A percentile compares a stretch with the other conserved stretches of the same genome.
These are phyloP conservation scores for Cataglyphis altisquamis DNA, from an alignment of 2,888 invertebrate genomes.

Conservation along the genomic window DNA sequence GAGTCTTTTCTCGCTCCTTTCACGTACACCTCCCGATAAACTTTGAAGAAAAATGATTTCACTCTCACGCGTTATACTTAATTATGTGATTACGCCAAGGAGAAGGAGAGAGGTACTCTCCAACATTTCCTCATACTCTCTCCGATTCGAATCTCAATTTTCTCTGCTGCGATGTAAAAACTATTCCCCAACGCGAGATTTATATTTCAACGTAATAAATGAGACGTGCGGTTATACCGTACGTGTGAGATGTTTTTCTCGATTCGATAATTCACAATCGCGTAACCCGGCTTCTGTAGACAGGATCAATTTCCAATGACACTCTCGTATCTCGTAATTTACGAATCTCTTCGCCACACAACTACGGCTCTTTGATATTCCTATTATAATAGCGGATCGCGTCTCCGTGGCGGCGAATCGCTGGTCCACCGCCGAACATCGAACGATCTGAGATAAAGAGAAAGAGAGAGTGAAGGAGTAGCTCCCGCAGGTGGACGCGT, in stretches of 20 bases:
- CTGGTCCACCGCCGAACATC: conserved; percentile 37
- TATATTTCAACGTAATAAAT: conserved; percentile 38
- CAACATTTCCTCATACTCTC: conserved; percentile 20
- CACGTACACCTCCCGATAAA: conserved; percentile 38
- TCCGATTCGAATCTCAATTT: conserved; percentile 1
- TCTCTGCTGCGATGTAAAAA: conserved; percentile 18
- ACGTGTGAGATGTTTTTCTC: conserved; percentile 21
- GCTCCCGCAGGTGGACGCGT: conserved; percentile 71
- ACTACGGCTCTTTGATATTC: conserved; percentile 46
- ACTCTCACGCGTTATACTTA: conserved; percentile 23
- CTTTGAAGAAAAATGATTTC: conserved; percentile 40
- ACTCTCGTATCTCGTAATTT: conserved; percentile 35
- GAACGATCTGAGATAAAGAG: conserved; percentile 38
- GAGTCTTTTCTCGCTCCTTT: conserved; percentile 57
- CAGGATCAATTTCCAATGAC: conserved; percentile 24
- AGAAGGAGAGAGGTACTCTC: background rate
- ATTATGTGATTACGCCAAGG: conserved; percentile 20
- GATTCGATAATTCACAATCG: conserved; percentile 27
- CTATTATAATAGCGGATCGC: conserved; percentile 37
- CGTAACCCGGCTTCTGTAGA: background rate
- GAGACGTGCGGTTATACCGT: conserved; percentile 12
- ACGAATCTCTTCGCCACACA: background rate
- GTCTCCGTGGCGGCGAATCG: conserved; percentile 26
- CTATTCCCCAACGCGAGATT: background rate
- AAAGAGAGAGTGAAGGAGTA: conserved; percentile 40